Evolutionary conservation across 2,113 vertebrate species (phyloP), one percentile per base, ranked within the genome.

Genomic region (Notothenia rossii): DNA sequence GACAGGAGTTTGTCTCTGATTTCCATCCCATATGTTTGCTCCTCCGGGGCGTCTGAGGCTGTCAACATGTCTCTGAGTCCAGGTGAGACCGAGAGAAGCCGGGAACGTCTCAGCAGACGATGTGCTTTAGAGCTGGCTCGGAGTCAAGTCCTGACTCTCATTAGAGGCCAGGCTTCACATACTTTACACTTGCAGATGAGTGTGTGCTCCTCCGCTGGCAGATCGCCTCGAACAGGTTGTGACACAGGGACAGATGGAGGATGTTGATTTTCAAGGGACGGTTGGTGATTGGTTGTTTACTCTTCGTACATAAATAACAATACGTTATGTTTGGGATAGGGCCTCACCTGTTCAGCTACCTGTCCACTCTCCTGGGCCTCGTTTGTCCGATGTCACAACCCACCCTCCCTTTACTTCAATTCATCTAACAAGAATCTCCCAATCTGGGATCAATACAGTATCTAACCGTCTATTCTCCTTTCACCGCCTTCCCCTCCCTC

Each of bases 101-200:
- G 83, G 90, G 91, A 90, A 89, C 87, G 82, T 89, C 68, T 77
- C 81, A 91, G 90, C 94, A 96, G 95, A 93, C 95, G 96, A 93
- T 89, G 89, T 77, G 91, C 89, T 92, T 95, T 84, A 94, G 88
- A 86, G 89, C 88, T 93, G 79, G 78, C 92, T 74, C 81, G 72
- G 81, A 81, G 72, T 91, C 88, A 93, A 91, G 90, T 93, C 88
- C 82, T 68, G 74, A 89, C 90, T 63, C 87, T 89, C 86, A 90
- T 88, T 89, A 93, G 76, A 61, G 63, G 68, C 81, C 69, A 79
- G 84, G 79, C 77, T 54, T n/a, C 81, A 87, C 81, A 50, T 72
- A 80, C 68, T 49, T 62, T 91, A 79, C 60, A 83, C 77, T 60
- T 91, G 84, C 93, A 94, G 93, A 89, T 95, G 93, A 93, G 94